A percentile compares a stretch with the other conserved stretches of the same genome.
Conservation (phyloP, 1,140 invertebrate genomes). For the Parapsyche elsis region DNA sequence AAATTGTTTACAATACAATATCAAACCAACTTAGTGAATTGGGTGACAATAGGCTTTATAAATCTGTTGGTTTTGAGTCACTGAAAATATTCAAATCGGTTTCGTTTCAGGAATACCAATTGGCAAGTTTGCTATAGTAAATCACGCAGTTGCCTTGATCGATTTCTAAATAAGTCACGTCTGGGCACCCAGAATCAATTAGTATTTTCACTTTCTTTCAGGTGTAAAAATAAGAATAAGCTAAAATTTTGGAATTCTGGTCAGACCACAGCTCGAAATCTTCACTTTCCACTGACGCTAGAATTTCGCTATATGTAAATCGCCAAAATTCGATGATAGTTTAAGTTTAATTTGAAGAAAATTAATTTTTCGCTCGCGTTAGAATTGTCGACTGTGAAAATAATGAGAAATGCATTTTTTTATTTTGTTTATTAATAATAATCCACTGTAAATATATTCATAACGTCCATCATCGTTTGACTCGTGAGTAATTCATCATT, state of each 20-base stretch:
- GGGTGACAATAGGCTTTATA: no score
- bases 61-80: background rate
- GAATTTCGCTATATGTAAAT: background rate
- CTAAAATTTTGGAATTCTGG: no score
- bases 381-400: background rate
- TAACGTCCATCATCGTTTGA: no score
- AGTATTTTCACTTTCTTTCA: constrained; percentile 40
- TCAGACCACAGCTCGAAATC: background rate
- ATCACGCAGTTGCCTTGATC: constrained; percentile 34
- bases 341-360: background rate
- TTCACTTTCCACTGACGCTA: background rate
- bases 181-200: background rate
- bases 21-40: no score
- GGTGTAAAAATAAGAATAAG: background rate
- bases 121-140: constrained; percentile 15
- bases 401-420: no score
- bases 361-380: no score
- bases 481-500: no score
- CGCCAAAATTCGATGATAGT: background rate
- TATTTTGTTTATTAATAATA: no score
- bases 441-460: no score
- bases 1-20: no score
- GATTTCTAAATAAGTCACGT: constrained; percentile 43
- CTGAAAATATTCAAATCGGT: background rate
- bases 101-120: background rate